Conservation (phyloP, 1,140 invertebrate genomes). For the Berghia stephanieae region DNA sequence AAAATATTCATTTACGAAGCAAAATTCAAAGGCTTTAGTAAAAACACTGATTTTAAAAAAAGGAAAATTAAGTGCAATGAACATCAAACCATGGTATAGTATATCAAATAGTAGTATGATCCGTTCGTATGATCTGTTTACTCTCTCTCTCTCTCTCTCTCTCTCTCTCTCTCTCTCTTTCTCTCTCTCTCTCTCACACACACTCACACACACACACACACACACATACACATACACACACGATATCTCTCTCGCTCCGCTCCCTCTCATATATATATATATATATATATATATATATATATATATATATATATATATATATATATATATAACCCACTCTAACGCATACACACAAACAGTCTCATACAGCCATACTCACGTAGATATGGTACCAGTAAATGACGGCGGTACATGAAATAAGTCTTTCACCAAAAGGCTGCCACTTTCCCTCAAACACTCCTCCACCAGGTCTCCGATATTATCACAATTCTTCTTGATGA, state of each 20-base stretch:
- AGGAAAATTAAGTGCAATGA: not conserved
- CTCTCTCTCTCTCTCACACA: not conserved
- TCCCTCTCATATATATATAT: no score
- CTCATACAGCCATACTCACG: slow-evolving; percentile 37
- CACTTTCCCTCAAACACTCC: slow-evolving; percentile 41
- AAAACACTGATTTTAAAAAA: no score
- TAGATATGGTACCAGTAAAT: slow-evolving; percentile 51
- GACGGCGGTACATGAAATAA: slow-evolving; percentile 48
- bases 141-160: not conserved
- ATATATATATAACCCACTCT: slow-evolving; percentile 14
- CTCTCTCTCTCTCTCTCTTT: not conserved
- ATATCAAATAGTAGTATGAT: not conserved
- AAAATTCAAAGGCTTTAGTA: no score
- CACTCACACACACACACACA: not conserved
- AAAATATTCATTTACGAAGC: no score
- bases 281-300: not conserved
- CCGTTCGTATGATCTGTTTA: not conserved
- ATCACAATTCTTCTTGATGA: slow-evolving; percentile 61
- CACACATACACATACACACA: not conserved
- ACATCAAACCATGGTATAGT: no score
- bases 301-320: not conserved
- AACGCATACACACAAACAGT: not conserved
- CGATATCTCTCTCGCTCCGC: no score
- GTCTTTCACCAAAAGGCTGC: slow-evolving; percentile 45
- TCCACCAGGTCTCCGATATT: slow-evolving; percentile 45